Percentiles rank a stretch among this genome's conserved stretches.
Conservation (phyloP, 2,888 invertebrate genomes). For the Orthonevra nobilis region DNA sequence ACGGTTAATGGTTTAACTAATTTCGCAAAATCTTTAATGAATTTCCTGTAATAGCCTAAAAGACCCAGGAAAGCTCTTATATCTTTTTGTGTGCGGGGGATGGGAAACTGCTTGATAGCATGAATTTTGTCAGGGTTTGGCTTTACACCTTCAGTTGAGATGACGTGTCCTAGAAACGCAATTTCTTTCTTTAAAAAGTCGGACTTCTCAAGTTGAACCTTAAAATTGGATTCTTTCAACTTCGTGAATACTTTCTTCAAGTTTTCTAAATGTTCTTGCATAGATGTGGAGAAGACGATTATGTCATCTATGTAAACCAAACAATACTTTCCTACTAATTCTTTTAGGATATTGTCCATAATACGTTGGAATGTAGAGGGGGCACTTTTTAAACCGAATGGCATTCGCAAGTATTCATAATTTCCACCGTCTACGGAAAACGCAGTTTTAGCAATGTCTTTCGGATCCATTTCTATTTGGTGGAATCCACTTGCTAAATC, state of each 20-base stretch:
- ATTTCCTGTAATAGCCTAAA: not conserved
- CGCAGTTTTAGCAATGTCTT: constrained; percentile 66
- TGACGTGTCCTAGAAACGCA: constrained; percentile 73
- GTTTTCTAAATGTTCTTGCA: constrained; percentile 23
- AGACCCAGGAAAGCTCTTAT: constrained; percentile 70
- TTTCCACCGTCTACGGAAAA: constrained; percentile 67
- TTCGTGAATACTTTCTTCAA: constrained; percentile 13
- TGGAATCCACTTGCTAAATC: constrained; percentile 74
- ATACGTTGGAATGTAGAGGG: constrained; percentile 50
- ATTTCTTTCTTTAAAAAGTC: constrained; percentile 72
- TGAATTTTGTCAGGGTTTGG: constrained; percentile 74
- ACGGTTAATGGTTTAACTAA: constrained; percentile 59
- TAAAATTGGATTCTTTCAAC: not conserved
- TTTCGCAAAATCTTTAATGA: constrained; percentile 25
- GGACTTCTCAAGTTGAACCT: constrained; percentile 62
- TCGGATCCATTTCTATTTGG: constrained; percentile 73
- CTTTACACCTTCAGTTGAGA: constrained; percentile 73
- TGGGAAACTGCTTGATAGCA: constrained; percentile 61
- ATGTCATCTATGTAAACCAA: constrained; percentile 66
- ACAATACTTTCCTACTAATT: constrained; percentile 61
- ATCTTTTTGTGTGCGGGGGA: not conserved
- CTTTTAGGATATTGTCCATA: constrained; percentile 70
- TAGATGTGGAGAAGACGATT: constrained; percentile 25
- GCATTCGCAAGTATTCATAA: constrained; percentile 69
- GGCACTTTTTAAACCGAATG: constrained; percentile 56